Evolutionary conservation across 2,797 vertebrate species (phyloP).

Genomic region (Argya squamiceps): DNA sequence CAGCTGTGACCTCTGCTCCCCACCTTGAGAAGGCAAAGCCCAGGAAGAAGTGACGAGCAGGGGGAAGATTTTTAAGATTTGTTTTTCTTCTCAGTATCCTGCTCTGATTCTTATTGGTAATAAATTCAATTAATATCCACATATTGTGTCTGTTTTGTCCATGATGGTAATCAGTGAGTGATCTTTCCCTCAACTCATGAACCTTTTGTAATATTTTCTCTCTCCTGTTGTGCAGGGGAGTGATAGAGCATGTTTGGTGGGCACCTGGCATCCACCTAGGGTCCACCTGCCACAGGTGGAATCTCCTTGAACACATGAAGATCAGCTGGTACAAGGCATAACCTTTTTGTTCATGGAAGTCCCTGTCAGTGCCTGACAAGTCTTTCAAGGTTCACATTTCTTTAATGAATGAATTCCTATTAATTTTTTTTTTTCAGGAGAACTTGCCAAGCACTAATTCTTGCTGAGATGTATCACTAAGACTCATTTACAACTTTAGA

Average conservation of each 20-base stretch:
- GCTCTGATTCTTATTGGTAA: not conserved
- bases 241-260: not conserved
- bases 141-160: accelerated
- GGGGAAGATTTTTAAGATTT: not conserved
- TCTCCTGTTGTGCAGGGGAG: not conserved
- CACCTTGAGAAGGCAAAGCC: not conserved
- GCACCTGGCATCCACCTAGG: not conserved
- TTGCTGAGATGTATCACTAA: not conserved
- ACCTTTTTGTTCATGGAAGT: not conserved
- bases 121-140: not conserved
- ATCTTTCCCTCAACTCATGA: not conserved
- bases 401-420: not conserved
- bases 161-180: not conserved
- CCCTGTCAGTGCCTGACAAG: not conserved
- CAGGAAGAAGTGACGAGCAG: not conserved
- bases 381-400: not conserved
- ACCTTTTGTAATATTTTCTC: not conserved
- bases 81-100: not conserved
- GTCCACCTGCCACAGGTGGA: not conserved
- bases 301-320: not conserved
- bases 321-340: not conserved
- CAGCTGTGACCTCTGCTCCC: accelerated
- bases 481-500: not conserved
- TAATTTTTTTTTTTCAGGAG: not conserved
- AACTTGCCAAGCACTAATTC: not conserved